Percentiles rank a stretch among this genome's conserved stretches.
Conservation (phyloP, 2,888 invertebrate genomes). For the Clepsis dumicolana region DNA sequence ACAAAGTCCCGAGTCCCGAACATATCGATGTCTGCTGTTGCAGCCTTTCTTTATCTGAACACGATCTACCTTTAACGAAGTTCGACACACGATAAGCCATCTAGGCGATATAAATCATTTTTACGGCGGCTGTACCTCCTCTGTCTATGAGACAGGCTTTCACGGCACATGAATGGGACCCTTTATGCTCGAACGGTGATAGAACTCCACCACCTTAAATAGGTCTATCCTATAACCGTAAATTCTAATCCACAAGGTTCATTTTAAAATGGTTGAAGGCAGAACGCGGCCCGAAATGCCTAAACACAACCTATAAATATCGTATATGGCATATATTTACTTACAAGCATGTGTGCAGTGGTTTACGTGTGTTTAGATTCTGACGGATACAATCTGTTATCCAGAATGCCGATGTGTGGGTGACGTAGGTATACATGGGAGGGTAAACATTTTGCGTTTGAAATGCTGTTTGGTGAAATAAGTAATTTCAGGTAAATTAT, state of each 20-base stretch:
- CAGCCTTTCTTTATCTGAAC: conserved; percentile 59
- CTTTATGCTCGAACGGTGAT: conserved; percentile 73
- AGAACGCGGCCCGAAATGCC: conserved; percentile 68
- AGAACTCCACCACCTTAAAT: conserved; percentile 51
- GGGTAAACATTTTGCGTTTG: conserved; percentile 40
- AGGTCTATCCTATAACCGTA: conserved; percentile 44
- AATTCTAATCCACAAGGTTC: conserved; percentile 48
- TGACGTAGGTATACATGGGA: conserved; percentile 15
- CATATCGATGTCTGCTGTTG: conserved; percentile 50
- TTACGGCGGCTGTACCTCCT: conserved; percentile 70
- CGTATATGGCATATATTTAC: conserved; percentile 65
- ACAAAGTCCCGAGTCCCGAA: conserved; percentile 24
- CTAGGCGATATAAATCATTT: conserved; percentile 80
- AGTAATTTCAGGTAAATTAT: conserved; percentile 35
- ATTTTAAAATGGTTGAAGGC: conserved; percentile 51
- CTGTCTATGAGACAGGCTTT: conserved; percentile 80
- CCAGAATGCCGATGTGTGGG: conserved; percentile 13
- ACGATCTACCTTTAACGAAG: conserved; percentile 70
- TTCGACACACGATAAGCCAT: conserved; percentile 76
- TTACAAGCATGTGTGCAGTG: conserved; percentile 53
- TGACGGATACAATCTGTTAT: conserved; percentile 47
- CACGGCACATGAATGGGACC: conserved; percentile 73
- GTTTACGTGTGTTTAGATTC: conserved; percentile 54
- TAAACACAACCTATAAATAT: conserved; percentile 78
- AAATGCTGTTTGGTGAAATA: conserved; percentile 29